Percentiles rank a stretch among this genome's conserved stretches.
phyloP scores from a whole-genome alignment of 2,113 vertebrate species.

The Rhodinocichla rosea region DNA sequence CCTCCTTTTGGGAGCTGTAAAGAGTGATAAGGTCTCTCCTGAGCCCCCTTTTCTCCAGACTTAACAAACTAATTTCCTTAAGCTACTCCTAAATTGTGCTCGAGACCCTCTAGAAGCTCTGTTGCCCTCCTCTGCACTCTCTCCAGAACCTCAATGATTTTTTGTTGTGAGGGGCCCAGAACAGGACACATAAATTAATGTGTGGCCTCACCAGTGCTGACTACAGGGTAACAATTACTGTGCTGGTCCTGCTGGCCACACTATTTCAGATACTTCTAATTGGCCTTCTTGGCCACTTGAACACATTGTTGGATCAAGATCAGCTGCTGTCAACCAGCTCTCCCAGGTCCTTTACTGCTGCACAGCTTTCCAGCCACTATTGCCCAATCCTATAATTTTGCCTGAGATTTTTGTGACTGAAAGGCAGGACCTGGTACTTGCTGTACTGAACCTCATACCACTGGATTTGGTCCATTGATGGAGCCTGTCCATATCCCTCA shows the following conservation, averaged over 20 bases:
- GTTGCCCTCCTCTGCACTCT: background rate
- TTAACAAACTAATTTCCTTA: background rate
- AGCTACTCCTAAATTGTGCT: background rate
- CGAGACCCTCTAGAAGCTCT: background rate
- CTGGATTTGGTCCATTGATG: background rate
- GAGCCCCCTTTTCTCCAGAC: background rate
- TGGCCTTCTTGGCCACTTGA: background rate
- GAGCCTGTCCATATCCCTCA: background rate
- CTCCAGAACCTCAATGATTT: background rate
- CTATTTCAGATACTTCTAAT: background rate
- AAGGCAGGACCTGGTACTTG: background rate
- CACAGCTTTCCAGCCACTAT: rapidly evolving
- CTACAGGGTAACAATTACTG: rapidly evolving
- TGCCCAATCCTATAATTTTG: background rate
- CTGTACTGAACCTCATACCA: background rate
- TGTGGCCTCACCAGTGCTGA: background rate
- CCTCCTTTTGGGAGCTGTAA: background rate
- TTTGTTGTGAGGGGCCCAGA: background rate
- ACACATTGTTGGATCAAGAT: background rate
- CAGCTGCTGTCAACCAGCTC: background rate
- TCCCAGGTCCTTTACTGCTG: rapidly evolving
- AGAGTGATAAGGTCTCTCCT: background rate
- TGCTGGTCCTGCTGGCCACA: background rate
- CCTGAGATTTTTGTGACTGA: background rate
- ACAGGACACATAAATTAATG: rapidly evolving